Evolutionary conservation across 2,113 vertebrate species (phyloP).

Genomic region (Cacatua alba): DNA sequence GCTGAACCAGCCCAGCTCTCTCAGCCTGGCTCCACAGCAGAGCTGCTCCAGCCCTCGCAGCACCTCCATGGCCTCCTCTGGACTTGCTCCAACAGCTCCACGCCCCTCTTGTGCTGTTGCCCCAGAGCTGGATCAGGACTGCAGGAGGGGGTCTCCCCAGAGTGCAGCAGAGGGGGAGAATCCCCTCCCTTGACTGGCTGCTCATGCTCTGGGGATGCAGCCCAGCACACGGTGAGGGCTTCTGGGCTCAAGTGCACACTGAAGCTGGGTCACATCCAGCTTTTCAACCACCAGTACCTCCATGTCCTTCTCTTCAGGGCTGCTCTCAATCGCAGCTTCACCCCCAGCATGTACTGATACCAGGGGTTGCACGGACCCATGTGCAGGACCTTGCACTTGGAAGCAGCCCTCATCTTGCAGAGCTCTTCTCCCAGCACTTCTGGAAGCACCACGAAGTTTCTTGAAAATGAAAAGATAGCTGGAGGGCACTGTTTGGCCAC

Average conservation of each 20-base stretch:
- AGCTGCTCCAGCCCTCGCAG: not conserved
- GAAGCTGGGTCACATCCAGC: not conserved
- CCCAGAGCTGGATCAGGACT: no score
- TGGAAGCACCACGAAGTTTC: not conserved
- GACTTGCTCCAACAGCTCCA: not conserved
- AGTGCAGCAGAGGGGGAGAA: no score
- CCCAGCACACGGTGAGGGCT: no score
- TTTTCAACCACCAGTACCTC: not conserved
- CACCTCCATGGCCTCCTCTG: not conserved
- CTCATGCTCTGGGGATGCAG: no score
- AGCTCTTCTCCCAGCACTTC: not conserved
- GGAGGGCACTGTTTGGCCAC: not conserved
- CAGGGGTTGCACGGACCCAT: not conserved
- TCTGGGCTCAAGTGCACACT: not conserved
- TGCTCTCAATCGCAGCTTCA: not conserved
- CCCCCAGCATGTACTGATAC: not conserved
- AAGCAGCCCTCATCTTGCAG: not conserved
- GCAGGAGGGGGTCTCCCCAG: no score
- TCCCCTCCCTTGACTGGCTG: no score
- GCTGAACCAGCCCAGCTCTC: not conserved
- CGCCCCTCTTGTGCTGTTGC: no score
- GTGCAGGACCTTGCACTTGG: not conserved
- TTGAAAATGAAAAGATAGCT: not conserved
- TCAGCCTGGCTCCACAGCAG: not conserved
- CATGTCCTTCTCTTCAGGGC: not conserved